Conservation (phyloP, 2,797 vertebrate species). For the Mormyrops boulengeri region DNA sequence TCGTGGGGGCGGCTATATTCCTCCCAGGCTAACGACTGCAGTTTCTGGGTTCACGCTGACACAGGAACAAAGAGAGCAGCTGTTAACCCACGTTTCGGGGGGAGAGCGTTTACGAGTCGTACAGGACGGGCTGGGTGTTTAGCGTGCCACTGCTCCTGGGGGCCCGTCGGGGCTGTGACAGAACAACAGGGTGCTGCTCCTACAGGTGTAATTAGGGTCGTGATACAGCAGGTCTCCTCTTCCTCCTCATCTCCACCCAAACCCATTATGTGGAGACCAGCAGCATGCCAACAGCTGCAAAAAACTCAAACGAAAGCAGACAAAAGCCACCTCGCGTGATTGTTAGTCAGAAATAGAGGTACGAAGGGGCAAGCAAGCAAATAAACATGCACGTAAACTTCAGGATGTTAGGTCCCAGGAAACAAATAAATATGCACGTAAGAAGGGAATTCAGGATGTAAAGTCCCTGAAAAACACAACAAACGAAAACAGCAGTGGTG, state of each 20-base stretch:
- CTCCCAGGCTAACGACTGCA: neutral
- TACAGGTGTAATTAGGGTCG: neutral
- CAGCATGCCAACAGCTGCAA: slow-evolving; percentile 20
- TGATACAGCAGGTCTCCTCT: neutral
- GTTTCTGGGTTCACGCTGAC: neutral
- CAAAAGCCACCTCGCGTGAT: slow-evolving; percentile 14
- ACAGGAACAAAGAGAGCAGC: slow-evolving; percentile 20
- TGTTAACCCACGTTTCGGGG: slow-evolving; percentile 23
- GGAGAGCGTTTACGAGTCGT: slow-evolving; percentile 37
- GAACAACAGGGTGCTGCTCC: slow-evolving; percentile 20
- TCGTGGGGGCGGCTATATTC: too few species aligned
- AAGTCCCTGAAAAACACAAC: slow-evolving; percentile 8
- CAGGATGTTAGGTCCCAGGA: slow-evolving; percentile 1
- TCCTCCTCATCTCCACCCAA: neutral
- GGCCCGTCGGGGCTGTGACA: slow-evolving; percentile 44
- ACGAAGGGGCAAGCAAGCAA: slow-evolving; percentile 24
- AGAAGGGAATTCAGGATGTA: neutral
- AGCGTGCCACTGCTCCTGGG: slow-evolving; percentile 19
- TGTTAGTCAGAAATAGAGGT: slow-evolving; percentile 14
- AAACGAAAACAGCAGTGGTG: slow-evolving; percentile 19
- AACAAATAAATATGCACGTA: slow-evolving; percentile 22
- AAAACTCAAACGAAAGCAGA: slow-evolving; percentile 23
- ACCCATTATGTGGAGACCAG: neutral
- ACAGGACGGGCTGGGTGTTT: slow-evolving; percentile 32
- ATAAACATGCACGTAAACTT: slow-evolving; percentile 18